Evolutionary conservation across 2,888 invertebrate genomes (phyloP).

Genomic region (Beris chalybata): DNA sequence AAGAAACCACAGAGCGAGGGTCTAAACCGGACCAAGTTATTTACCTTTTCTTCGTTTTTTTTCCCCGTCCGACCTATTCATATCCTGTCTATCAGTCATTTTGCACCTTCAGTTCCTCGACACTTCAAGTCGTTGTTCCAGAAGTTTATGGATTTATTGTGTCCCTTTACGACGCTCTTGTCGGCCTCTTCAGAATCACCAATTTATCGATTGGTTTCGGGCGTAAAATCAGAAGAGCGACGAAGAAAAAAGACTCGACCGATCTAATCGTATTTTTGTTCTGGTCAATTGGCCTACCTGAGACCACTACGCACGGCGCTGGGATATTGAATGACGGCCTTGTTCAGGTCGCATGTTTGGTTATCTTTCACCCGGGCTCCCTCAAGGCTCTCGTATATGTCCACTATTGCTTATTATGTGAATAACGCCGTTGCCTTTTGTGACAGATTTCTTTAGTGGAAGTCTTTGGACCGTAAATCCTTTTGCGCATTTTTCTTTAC

Average conservation of each 20-base stretch:
- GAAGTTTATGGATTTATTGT: conserved; percentile 22
- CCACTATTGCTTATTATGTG: too few species aligned
- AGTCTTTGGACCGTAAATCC: too few species aligned
- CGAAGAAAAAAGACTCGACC: neutral
- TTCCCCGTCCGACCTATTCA: conserved; percentile 8
- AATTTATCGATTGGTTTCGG: conserved; percentile 16
- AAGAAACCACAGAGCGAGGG: conserved; percentile 20
- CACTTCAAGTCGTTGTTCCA: conserved; percentile 16
- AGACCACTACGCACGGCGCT: too few species aligned
- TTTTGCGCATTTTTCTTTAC: too few species aligned
- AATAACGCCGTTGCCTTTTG: too few species aligned
- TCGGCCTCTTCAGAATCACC: conserved; percentile 13
- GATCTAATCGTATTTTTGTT: conserved; percentile 6
- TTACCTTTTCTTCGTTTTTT: neutral
- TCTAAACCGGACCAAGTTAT: conserved; percentile 11
- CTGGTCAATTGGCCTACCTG: conserved; percentile 14
- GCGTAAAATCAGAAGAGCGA: neutral
- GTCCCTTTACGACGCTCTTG: neutral
- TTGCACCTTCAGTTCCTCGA: conserved; percentile 24
- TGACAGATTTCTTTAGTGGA: too few species aligned
- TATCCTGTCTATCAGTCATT: conserved; percentile 31
- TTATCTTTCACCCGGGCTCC: too few species aligned
- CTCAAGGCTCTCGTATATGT: too few species aligned
- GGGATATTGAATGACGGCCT: too few species aligned
- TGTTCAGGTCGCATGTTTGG: too few species aligned